Evolutionary conservation across 2,113 vertebrate species (phyloP).

Genomic region (Brachyhypopomus occidentalis): DNA sequence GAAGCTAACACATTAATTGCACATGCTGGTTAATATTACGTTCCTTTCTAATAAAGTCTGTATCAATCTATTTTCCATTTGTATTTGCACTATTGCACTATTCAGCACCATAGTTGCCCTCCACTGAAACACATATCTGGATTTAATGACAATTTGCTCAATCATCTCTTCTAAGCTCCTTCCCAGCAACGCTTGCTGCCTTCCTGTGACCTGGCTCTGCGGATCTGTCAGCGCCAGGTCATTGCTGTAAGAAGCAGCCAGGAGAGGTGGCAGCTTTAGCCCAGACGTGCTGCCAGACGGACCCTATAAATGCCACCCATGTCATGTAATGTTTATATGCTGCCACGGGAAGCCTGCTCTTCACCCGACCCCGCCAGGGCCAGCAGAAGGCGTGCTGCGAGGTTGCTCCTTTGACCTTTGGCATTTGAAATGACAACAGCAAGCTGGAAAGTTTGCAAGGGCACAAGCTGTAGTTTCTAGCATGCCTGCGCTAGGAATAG

Average conservation of each 20-base stretch:
- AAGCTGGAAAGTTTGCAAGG: not conserved
- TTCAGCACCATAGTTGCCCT: not conserved
- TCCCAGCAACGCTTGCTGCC: not conserved
- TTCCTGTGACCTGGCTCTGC: constrained; percentile 7
- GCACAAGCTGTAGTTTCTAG: not conserved
- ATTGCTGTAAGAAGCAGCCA: constrained; percentile 7
- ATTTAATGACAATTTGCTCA: not conserved
- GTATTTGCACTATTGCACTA: not conserved
- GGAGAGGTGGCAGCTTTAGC: constrained; percentile 1
- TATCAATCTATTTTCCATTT: not conserved
- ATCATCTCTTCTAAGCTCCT: not conserved
- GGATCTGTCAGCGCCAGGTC: constrained; percentile 37
- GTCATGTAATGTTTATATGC: constrained; percentile 35
- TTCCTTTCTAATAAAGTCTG: not conserved
- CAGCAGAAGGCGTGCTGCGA: constrained; percentile 2
- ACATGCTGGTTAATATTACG: not conserved
- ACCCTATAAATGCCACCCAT: not conserved
- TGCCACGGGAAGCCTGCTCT: constrained; percentile 15
- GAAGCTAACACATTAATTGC: not conserved
- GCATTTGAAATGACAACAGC: constrained; percentile 10
- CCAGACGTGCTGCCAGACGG: constrained; percentile 12
- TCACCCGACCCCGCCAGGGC: constrained; percentile 40
- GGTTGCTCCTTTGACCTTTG: not conserved
- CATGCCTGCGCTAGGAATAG: constrained; percentile 18
- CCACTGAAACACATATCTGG: not conserved